These are phyloP conservation scores for Paratrypauchen microcephalus DNA, from an alignment of 2,797 vertebrate species.

Conservation along the genomic window DNA sequence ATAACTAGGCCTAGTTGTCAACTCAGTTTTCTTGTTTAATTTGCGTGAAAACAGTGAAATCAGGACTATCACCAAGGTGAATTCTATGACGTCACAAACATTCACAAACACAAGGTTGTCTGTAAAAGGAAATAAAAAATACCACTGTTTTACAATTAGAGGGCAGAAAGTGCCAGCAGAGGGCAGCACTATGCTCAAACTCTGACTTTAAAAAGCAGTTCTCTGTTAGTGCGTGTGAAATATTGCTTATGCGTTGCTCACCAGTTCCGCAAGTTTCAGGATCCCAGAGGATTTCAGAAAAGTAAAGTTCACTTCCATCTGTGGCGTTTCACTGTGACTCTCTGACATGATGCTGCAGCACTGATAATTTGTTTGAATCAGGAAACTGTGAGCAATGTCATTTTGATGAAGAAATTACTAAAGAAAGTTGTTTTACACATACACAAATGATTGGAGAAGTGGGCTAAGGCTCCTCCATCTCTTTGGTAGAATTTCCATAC, in stretches of 20 bases:
- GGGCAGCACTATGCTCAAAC: not conserved
- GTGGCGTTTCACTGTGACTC: not conserved
- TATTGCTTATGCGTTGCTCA: slow-evolving; percentile 44
- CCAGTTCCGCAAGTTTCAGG: slow-evolving; percentile 72
- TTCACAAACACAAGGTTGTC: slow-evolving; percentile 68
- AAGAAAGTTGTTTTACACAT: not conserved
- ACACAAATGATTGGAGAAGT: not conserved
- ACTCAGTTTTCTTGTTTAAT: slow-evolving; percentile 72
- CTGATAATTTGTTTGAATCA: not conserved
- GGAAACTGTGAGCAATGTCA: slow-evolving; percentile 9
- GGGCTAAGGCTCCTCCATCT: not conserved
- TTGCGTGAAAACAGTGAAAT: slow-evolving; percentile 79
- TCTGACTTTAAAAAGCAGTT: not conserved
- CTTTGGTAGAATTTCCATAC: not conserved
- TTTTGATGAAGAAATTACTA: slow-evolving; percentile 55
- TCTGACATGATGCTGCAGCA: slow-evolving; percentile 27
- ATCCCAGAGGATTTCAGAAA: slow-evolving; percentile 68
- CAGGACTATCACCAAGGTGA: slow-evolving; percentile 66
- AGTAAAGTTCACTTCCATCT: slow-evolving; percentile 50
- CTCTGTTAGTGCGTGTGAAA: not conserved
- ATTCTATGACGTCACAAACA: slow-evolving; percentile 72
- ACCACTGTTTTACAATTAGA: not conserved
- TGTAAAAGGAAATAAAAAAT: slow-evolving; percentile 40
- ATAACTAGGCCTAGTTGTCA: slow-evolving; percentile 85
- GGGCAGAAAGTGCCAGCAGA: not conserved